Base-by-base conservation (phyloP, 2,888 invertebrate genomes). In the Teleiodes luculella region DNA sequence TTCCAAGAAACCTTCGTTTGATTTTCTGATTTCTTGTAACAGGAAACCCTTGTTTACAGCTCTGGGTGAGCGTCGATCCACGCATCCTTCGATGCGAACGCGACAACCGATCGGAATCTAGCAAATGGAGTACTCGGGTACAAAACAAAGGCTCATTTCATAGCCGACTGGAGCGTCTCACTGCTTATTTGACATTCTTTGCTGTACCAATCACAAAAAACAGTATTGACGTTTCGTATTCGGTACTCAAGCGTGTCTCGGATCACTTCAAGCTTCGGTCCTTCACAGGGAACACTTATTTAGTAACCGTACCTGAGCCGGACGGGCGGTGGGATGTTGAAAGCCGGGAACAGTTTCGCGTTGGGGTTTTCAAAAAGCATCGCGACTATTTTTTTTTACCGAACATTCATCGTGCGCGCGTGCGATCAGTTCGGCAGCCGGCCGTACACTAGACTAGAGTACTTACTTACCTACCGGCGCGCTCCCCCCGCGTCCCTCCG, bases 281-380 rank as follows among this genome's bases (percentile, higher is more conserved):
- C 73, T 74, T 68, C 71, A n/a, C n/a, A n/a, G n/a, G 67, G 65
- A 67, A 63, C 69, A 72, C 76, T 70, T 65, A 60, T 60, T 65
- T 56, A 62, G 70, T n/a, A 20, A 20, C 64, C 86, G 86, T 80
- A 90, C 90, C 90, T 90, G 78, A 90, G 83, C 78, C 90, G 80
- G 59, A 93, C 91, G 66, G 94, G 94, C 78, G 94, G 94, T 72
- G 94, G 94, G 78, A 94, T 93, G 83, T 92, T 93, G 84, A 93
- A 94, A 70, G 89, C 88, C 69, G 93, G 92, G 81, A 91, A 92
- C 80, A 93, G 91, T 86, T 94, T 91, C 83, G 93, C 93, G 76
- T 92, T 91, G 76, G 93, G 93, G 90, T 91, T 93, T 86, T 94
- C 94, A 83, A 94, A 94, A 83, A 94, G 88, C 94, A 94, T 94